These are phyloP conservation scores for Melanerpes formicivorus DNA, from an alignment of 2,113 vertebrate species.

Conservation along the genomic window DNA sequence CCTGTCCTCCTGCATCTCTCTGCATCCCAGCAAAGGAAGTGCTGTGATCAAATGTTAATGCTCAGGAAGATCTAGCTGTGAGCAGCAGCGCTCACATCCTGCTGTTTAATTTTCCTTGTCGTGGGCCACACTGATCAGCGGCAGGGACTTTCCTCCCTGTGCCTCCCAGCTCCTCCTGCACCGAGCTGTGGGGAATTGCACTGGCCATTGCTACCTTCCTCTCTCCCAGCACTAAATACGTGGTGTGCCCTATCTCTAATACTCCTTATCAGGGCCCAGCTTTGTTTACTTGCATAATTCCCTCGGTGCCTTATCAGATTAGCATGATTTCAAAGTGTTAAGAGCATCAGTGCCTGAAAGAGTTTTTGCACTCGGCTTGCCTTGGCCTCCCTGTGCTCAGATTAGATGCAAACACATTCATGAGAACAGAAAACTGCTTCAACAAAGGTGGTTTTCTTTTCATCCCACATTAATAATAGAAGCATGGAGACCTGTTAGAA, in stretches of 20 bases:
- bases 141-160: background rate
- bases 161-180: background rate
- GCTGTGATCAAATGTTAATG: background rate
- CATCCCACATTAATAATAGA: background rate
- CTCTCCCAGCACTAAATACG: background rate
- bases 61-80: background rate
- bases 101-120: background rate
- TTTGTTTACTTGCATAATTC: constrained; percentile 56
- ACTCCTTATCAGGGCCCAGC: background rate
- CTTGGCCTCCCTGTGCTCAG: background rate
- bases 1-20: background rate
- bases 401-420: background rate
- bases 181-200: background rate
- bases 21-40: background rate
- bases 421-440: background rate
- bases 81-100: background rate
- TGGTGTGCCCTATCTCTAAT: background rate
- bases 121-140: accelerated
- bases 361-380: background rate
- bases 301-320: constrained; percentile 45
- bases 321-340: constrained; percentile 46
- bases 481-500: background rate
- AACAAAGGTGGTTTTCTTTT: background rate
- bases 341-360: constrained; percentile 28
- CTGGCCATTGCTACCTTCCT: background rate